phyloP scores from a whole-genome alignment of 2,888 invertebrate species.

The Elmis aenea region DNA sequence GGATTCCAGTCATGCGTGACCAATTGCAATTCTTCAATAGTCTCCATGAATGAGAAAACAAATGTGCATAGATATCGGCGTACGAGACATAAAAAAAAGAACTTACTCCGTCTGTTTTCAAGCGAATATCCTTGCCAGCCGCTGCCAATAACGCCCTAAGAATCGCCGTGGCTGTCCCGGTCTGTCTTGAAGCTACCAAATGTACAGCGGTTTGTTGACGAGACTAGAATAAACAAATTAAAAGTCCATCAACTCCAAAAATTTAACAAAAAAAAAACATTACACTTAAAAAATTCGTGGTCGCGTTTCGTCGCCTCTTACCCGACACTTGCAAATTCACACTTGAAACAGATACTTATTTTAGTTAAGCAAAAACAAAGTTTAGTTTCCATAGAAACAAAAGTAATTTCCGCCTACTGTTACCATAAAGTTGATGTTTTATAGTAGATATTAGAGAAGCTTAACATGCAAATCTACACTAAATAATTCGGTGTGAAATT shows the following conservation, averaged over 20 bases:
- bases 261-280: slow-evolving; percentile 1
- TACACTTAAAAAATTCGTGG: neutral
- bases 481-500: too few species aligned
- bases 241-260: too few species aligned
- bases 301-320: neutral
- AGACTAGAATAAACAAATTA: slow-evolving; percentile 60
- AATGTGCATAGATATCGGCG: too few species aligned
- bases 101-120: slow-evolving; percentile 84
- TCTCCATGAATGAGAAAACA: too few species aligned
- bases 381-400: slow-evolving; percentile 18
- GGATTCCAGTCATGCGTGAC: too few species aligned
- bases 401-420: slow-evolving; percentile 17
- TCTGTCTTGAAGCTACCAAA: slow-evolving; percentile 88
- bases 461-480: slow-evolving; percentile 10
- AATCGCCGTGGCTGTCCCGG: slow-evolving; percentile 87
- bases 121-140: slow-evolving; percentile 84
- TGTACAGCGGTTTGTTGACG: slow-evolving; percentile 93
- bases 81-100: too few species aligned
- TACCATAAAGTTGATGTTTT: slow-evolving; percentile 14
- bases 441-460: slow-evolving; percentile 5
- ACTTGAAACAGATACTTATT: too few species aligned
- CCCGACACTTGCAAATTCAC: slow-evolving; percentile 11
- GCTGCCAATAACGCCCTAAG: slow-evolving; percentile 81
- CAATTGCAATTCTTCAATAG: too few species aligned
- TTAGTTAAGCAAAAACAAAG: slow-evolving; percentile 14